Percentiles rank a stretch among this genome's conserved stretches.
phyloP scores from a whole-genome alignment of 2,113 vertebrate genomes.

The Polypterus senegalus region DNA sequence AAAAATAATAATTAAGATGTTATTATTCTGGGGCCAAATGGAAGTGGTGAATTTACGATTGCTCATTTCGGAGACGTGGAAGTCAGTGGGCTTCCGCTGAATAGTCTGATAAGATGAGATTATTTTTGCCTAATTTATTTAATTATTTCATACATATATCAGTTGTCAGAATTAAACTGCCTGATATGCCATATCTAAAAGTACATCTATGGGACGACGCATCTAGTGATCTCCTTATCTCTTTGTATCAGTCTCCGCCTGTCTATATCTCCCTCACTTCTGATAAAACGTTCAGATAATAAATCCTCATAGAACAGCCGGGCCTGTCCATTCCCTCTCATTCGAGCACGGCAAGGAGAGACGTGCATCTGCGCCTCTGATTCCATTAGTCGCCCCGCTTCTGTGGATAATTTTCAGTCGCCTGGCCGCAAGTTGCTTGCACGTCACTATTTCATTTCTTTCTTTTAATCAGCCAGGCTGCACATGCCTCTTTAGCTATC shows the following conservation, averaged over 20 bases:
- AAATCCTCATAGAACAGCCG: neutral
- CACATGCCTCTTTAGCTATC: too few relatives aligned
- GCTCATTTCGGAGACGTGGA: conserved; percentile 3
- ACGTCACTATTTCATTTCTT: too few relatives aligned
- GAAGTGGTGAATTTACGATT: conserved; percentile 30
- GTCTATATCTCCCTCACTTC: conserved; percentile 15
- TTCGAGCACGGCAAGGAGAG: too few relatives aligned
- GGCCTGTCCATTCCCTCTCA: too few relatives aligned
- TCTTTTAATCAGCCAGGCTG: too few relatives aligned
- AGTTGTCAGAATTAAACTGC: too few relatives aligned
- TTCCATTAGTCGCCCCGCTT: too few relatives aligned
- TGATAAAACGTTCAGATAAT: conserved; percentile 32
- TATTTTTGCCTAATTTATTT: neutral
- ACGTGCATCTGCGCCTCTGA: too few relatives aligned
- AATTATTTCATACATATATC: neutral
- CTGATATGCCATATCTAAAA: neutral
- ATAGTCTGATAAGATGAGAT: neutral
- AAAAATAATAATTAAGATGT: conserved; percentile 69
- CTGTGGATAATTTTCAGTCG: too few relatives aligned
- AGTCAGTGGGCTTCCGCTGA: neutral
- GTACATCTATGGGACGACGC: conserved; percentile 4
- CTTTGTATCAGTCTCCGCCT: conserved; percentile 16
- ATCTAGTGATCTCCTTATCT: conserved; percentile 6
- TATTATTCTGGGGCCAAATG: conserved; percentile 64
- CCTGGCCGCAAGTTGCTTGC: too few relatives aligned